Evolutionary conservation across 1,140 invertebrate genomes (phyloP).

Genomic region (Parapsyche elsis): DNA sequence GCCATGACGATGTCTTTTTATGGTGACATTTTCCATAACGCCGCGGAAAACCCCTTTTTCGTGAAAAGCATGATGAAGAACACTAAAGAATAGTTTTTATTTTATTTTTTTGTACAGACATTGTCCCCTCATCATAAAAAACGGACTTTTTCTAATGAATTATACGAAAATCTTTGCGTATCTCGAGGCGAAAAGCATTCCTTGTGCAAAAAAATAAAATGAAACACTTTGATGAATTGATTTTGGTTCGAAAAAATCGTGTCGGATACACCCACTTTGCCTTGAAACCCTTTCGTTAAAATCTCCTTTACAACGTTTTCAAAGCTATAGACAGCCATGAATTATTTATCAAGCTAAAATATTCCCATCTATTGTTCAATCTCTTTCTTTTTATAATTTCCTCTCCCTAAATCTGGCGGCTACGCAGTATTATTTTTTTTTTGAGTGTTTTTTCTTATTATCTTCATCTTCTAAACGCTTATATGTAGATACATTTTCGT

Average conservation of each 20-base stretch:
- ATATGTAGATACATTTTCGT: no score
- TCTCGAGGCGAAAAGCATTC: no score
- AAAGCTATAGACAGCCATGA: conserved; percentile 31
- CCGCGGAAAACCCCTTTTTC: background rate
- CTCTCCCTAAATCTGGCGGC: background rate
- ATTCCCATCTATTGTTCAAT: conserved; percentile 20
- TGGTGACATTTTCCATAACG: conserved; percentile 4
- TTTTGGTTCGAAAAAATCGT: conserved; percentile 25
- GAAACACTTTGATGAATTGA: conserved; percentile 36
- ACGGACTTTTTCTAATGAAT: no score
- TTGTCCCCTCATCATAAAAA: no score
- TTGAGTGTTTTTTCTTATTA: background rate
- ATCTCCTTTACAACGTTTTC: conserved; percentile 28
- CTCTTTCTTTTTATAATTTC: conserved; percentile 11
- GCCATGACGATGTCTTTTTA: conserved; percentile 30
- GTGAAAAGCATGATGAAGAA: conserved; percentile 25
- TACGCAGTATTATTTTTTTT: background rate
- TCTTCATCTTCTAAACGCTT: no score
- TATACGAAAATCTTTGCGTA: no score
- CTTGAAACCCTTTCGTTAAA: conserved; percentile 34
- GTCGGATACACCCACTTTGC: background rate
- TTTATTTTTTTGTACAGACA: background rate
- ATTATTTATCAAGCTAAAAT: conserved; percentile 38
- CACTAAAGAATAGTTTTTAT: conserved; percentile 21
- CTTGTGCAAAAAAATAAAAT: background rate